phyloP scores from a whole-genome alignment of 2,113 vertebrate species.

The Potamarius usumacintae region DNA sequence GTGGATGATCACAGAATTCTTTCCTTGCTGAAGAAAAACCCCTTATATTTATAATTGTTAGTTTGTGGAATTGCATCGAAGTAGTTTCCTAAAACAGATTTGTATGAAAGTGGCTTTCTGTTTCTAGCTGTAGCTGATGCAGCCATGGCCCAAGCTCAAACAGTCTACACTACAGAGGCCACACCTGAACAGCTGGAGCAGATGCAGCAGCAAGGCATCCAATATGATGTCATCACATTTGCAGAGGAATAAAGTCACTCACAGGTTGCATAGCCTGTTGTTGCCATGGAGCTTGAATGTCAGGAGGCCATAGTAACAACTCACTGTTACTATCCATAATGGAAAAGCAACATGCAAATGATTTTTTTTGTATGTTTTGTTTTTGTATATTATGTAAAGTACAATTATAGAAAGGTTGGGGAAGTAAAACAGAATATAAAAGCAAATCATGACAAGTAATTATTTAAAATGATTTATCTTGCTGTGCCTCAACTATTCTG shows the following conservation, averaged over 20 bases:
- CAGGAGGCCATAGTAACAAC: background rate
- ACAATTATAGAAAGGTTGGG: constrained; percentile 12
- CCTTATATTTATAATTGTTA: background rate
- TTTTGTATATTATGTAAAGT: constrained; percentile 46
- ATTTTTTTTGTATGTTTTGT: background rate
- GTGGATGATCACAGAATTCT: too few relatives aligned
- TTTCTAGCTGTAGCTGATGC: constrained; percentile 84
- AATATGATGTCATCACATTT: constrained; percentile 92
- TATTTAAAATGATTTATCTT: constrained; percentile 51
- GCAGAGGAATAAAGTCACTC: constrained; percentile 69
- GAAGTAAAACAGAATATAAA: background rate
- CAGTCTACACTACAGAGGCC: constrained; percentile 78
- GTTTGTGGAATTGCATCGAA: background rate
- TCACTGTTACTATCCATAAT: background rate
- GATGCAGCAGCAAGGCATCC: constrained; percentile 87
- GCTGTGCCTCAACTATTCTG: constrained; percentile 59
- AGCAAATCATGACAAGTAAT: constrained; percentile 45
- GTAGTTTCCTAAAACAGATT: background rate
- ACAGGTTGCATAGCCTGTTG: background rate
- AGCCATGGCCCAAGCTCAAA: constrained; percentile 85
- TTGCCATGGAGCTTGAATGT: background rate
- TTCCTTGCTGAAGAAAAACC: too few relatives aligned
- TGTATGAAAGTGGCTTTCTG: background rate
- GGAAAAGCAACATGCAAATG: background rate
- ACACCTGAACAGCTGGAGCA: constrained; percentile 86